Evolutionary conservation across 2,888 invertebrate species (phyloP), one percentile per base, ranked within the genome.

Genomic region (Dichetophora obliterata): DNA sequence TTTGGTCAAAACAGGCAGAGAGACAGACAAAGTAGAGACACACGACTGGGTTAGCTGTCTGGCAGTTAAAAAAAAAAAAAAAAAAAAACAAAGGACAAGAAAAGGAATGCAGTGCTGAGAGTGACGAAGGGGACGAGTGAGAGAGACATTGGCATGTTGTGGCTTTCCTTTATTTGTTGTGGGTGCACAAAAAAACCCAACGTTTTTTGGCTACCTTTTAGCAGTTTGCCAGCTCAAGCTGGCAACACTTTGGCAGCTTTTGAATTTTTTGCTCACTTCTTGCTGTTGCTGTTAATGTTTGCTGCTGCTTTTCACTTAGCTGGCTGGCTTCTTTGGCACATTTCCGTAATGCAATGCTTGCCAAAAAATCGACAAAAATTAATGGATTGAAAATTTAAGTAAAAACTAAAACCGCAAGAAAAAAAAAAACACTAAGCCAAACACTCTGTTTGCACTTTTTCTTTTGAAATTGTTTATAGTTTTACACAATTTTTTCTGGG

Each of bases 311-410:
- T 43, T 43, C 43, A 43, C 43, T 43, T 43, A 43, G 43, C 43
- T 43, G 43, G 43, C 43, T 43, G 43, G 43, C 43, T 43, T 43
- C 43, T 59, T 27, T 27, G 19, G 24, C 57, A 14, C 8, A 22
- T 22, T 19, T 24, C 11, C 22, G n/a, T 63, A 63, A 63, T 63
- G 63, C 63, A 63, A 63, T 63, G 48, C 19, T 69, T 50, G 48
- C 22, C 52, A n/a, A 34, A 31, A 24, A n/a, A 54, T 54, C 70
- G 34, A 54, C 31, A 34, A 54, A 22, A 70, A 54, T 34, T 52
- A 70, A 54, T 54, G 52, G 70, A 54, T 70, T 70, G 70, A 52
- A 54, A 54, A 54, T 70, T 19, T 24, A 59, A 43, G 54, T 2
- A 43, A 43, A 5, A 43, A 11, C 9, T 22, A 57, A 57, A 57